Percentiles rank a stretch among this genome's conserved stretches.
Evolutionary conservation across 2,797 vertebrate species (phyloP).

Genomic region (Falco cherrug): DNA sequence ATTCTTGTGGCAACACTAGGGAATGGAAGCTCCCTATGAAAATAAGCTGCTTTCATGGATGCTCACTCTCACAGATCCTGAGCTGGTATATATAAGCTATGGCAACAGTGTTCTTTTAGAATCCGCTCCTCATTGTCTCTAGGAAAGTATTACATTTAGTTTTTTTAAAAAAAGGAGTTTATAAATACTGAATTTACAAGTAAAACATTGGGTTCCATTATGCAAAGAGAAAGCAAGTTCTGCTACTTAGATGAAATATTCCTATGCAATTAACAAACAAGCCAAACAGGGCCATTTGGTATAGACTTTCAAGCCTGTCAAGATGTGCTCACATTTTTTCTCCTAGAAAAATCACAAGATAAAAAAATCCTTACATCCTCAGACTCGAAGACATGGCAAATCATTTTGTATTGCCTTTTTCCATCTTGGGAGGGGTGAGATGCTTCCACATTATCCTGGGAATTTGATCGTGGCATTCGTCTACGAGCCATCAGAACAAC

Average conservation of each 20-base stretch:
- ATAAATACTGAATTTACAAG: not conserved
- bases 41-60: not conserved
- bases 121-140: not conserved
- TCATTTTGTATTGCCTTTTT: conserved; percentile 94
- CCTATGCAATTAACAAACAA: not conserved
- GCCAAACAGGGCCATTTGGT: not conserved
- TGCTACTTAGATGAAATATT: not conserved
- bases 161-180: too few relatives aligned
- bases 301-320: not conserved
- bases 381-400: conserved; percentile 93
- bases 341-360: not conserved
- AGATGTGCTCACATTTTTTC: not conserved
- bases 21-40: not conserved
- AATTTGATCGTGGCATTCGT: conserved; percentile 85
- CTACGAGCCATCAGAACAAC: conserved; percentile 89
- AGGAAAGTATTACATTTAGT: not conserved
- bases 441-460: conserved; percentile 85
- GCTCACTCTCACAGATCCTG: not conserved
- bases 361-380: conserved; percentile 85
- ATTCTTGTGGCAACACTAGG: not conserved
- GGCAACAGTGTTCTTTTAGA: not conserved
- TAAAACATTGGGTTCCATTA: not conserved
- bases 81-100: not conserved
- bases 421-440: conserved; percentile 87
- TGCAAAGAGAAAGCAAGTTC: not conserved